A percentile compares a stretch with the other conserved stretches of the same genome.
Evolutionary conservation across 2,797 vertebrate genomes (phyloP).

Genomic region (Channallabes apus): DNA sequence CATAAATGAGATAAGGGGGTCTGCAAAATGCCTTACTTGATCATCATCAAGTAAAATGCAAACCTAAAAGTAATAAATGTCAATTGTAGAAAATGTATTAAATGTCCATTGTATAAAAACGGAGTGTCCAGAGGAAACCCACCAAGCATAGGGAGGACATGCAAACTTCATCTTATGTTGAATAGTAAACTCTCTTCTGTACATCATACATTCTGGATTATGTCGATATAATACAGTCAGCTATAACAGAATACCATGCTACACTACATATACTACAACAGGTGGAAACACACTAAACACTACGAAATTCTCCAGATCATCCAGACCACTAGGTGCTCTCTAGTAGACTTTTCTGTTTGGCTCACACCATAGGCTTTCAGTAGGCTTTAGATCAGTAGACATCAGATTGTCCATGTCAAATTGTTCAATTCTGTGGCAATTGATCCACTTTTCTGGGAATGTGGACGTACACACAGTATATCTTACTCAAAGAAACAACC

Average conservation of each 20-base stretch:
- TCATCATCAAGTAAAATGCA: too few species aligned
- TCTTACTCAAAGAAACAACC: background rate
- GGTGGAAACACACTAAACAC: too few species aligned
- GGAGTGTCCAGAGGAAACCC: too few species aligned
- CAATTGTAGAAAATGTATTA: too few species aligned
- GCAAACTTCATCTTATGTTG: background rate
- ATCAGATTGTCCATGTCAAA: background rate
- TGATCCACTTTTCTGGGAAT: background rate
- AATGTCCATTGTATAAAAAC: too few species aligned
- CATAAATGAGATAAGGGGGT: too few species aligned
- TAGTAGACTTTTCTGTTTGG: background rate
- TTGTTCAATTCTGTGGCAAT: background rate
- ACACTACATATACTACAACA: background rate
- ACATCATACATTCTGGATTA: background rate
- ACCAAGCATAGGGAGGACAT: too few species aligned
- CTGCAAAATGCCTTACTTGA: too few species aligned
- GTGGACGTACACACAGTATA: background rate
- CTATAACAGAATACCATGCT: background rate
- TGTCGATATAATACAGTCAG: background rate
- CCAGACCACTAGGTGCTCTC: background rate
- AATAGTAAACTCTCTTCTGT: background rate
- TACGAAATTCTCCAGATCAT: background rate
- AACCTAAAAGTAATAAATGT: too few species aligned
- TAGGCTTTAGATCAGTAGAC: background rate
- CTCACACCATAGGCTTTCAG: background rate